These are phyloP conservation scores for Drosophila dives DNA, from an alignment of 2,888 invertebrate genomes.

Conservation along the genomic window DNA sequence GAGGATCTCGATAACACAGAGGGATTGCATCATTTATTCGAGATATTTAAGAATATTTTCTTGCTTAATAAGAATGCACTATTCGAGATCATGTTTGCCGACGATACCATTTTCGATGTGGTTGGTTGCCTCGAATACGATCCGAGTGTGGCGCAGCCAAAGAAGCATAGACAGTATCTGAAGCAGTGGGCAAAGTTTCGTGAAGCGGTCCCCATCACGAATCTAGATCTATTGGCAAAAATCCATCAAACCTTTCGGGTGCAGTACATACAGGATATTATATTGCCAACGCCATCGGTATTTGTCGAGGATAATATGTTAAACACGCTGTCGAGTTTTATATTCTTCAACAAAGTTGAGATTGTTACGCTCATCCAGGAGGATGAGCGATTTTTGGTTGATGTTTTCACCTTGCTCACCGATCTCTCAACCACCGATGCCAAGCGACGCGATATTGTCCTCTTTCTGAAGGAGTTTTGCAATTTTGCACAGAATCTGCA, in stretches of 20 bases:
- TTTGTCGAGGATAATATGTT: constrained; percentile 99
- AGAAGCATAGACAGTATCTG: constrained; percentile 98
- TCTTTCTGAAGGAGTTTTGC: constrained; percentile 99
- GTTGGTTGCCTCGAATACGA: constrained; percentile 99
- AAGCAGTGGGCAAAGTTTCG: constrained; percentile 95
- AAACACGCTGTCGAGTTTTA: constrained; percentile 98
- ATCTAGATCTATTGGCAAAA: constrained; percentile 97
- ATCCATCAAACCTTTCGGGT: constrained; percentile 99
- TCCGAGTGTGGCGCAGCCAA: constrained; percentile 93
- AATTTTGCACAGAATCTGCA: constrained; percentile 99
- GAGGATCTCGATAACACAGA: constrained; percentile 98
- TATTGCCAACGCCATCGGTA: constrained; percentile 98
- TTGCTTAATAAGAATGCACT: constrained; percentile 98
- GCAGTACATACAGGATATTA: constrained; percentile 99
- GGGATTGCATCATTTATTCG: constrained; percentile 97
- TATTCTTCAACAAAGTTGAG: constrained; percentile 99
- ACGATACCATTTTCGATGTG: constrained; percentile 98
- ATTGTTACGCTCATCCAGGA: constrained; percentile 99
- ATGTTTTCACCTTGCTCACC: constrained; percentile 96
- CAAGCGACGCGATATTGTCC: constrained; percentile 96
- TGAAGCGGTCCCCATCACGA: constrained; percentile 97
- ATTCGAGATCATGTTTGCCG: constrained; percentile 98
- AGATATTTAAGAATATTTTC: constrained; percentile 99
- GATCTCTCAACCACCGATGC: constrained; percentile 93
- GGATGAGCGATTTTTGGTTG: constrained; percentile 97